These are phyloP conservation scores for Patiria miniata DNA, from an alignment of 35 echinoderm and acorn worm genomes.

Conservation along the genomic window DNA sequence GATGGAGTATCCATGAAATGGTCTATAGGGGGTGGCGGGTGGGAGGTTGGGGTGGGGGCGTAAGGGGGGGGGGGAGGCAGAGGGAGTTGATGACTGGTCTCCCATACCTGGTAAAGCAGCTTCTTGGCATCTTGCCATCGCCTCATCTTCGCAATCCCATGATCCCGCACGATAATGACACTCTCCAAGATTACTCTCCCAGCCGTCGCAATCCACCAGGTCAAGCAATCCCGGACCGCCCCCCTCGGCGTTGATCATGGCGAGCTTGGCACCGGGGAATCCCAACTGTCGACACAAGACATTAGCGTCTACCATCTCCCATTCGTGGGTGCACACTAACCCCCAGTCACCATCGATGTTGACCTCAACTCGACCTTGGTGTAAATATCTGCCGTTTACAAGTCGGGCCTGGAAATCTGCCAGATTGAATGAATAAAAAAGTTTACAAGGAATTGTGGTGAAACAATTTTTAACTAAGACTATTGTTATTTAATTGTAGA, in stretches of 20 bases:
- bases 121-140: too few relatives aligned
- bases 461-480: too few relatives aligned
- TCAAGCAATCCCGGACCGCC: neutral
- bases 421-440: neutral
- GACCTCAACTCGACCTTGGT: constrained; percentile 13
- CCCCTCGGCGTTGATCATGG: neutral
- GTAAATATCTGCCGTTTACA: neutral
- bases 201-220: neutral
- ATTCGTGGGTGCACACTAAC: neutral
- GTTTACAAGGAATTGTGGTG: too few relatives aligned
- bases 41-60: too few relatives aligned
- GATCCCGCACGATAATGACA: too few relatives aligned
- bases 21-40: too few relatives aligned
- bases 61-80: too few relatives aligned
- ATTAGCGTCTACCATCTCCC: neutral
- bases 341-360: neutral
- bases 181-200: neutral
- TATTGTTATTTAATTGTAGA: too few relatives aligned
- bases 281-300: constrained; percentile 9
- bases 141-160: too few relatives aligned
- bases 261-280: neutral
- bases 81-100: too few relatives aligned
- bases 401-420: neutral
- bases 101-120: too few relatives aligned
- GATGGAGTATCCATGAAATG: too few relatives aligned